Evolutionary conservation across 2,113 vertebrate genomes (phyloP).

Genomic region (Physeter macrocephalus): DNA sequence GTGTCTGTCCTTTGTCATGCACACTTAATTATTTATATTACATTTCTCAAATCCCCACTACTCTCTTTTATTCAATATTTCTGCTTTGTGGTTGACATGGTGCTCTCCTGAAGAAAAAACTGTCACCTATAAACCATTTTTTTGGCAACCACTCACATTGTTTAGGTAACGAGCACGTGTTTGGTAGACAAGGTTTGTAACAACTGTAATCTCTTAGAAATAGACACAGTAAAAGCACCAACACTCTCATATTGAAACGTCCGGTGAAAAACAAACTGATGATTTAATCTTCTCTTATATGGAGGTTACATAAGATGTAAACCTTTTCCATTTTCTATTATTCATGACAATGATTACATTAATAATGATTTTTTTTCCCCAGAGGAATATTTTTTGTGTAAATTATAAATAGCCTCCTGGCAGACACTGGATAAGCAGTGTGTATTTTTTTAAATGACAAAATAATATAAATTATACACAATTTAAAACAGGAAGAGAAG

Average conservation of each 20-base stretch:
- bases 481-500: constrained; percentile 34
- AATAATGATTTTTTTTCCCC: constrained; percentile 10
- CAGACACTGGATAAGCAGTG: neutral
- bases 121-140: neutral
- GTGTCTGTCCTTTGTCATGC: neutral
- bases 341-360: neutral
- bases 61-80: neutral
- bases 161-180: neutral
- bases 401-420: constrained; percentile 12
- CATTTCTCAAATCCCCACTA: neutral
- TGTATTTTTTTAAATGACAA: constrained; percentile 36
- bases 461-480: constrained; percentile 31
- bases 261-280: neutral
- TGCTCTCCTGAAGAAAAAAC: neutral
- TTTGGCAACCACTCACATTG: neutral
- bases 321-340: neutral
- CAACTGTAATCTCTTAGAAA: neutral
- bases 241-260: neutral
- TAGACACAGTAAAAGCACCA: neutral
- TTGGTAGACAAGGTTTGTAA: neutral
- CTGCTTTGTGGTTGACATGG: neutral
- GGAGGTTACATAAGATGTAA: neutral
- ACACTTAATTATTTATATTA: neutral
- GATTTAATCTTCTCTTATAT: neutral
- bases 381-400: neutral